Conservation (phyloP, 2,888 invertebrate species). For the Athalia cordata region DNA sequence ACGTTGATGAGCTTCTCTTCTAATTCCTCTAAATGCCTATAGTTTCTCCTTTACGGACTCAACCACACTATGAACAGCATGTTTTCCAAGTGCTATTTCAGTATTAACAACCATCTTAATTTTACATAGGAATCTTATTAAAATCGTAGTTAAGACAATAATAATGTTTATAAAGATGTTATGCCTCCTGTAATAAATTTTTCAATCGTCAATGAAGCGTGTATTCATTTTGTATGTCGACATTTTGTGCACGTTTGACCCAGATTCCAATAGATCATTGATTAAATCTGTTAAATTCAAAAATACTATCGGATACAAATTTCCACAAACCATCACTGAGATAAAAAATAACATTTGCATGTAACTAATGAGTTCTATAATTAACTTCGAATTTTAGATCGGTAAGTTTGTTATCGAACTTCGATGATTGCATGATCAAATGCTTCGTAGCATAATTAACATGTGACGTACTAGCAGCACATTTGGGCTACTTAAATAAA, state of each 20-base stretch:
- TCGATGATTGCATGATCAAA: conserved; percentile 34
- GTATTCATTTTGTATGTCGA: conserved; percentile 56
- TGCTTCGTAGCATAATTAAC: conserved; percentile 8
- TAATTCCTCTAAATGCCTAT: conserved; percentile 27
- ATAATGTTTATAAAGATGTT: conserved; percentile 48
- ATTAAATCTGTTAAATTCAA: neutral
- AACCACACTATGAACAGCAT: conserved; percentile 32
- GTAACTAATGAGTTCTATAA: conserved; percentile 18
- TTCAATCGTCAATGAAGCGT: conserved; percentile 53
- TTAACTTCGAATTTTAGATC: conserved; percentile 10
- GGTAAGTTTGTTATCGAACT: conserved; percentile 42
- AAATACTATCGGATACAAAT: neutral
- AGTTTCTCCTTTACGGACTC: conserved; percentile 28
- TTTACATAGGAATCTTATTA: conserved; percentile 34
- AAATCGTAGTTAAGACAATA: conserved; percentile 45
- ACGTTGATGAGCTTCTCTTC: conserved; percentile 20
- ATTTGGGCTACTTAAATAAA: neutral
- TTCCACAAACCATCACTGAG: neutral
- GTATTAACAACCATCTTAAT: conserved; percentile 45
- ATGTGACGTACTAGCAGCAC: neutral
- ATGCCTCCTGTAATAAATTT: conserved; percentile 55
- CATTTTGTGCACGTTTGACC: conserved; percentile 55
- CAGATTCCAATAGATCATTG: conserved; percentile 45
- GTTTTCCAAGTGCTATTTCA: conserved; percentile 43
- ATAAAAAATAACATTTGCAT: conserved; percentile 42